These are phyloP conservation scores for Tipula confusa DNA, from an alignment of 2,888 invertebrate genomes.

Conservation along the genomic window DNA sequence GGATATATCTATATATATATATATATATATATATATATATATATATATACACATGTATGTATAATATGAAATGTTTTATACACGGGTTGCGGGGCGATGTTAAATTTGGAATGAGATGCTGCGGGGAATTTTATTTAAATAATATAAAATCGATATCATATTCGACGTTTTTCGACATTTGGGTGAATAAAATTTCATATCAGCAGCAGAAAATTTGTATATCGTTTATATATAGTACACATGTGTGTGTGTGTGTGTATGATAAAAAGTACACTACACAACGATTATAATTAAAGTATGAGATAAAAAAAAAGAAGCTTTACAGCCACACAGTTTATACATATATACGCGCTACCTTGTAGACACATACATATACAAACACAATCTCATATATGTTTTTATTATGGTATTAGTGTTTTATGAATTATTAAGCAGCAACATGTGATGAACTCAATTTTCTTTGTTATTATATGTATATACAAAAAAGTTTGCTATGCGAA, in stretches of 20 bases:
- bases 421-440: constrained; percentile 12
- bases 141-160: constrained; percentile 20
- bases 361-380: no score
- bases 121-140: neutral
- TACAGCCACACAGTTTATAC: neutral
- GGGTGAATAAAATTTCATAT: constrained; percentile 20
- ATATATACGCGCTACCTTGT: neutral
- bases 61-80: no score
- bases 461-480: no score
- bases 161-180: constrained; percentile 20
- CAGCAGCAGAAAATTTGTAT: neutral
- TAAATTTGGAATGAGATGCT: neutral
- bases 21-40: neutral
- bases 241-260: neutral
- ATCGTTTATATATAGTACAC: neutral
- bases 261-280: neutral
- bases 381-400: no score
- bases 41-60: neutral
- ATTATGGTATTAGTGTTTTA: neutral
- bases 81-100: neutral
- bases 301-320: neutral
- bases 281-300: neutral
- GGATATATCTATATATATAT: neutral
- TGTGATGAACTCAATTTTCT: neutral
- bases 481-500: neutral